Evolutionary conservation across 2,888 invertebrate species (phyloP).

Genomic region (Lymantria monacha): DNA sequence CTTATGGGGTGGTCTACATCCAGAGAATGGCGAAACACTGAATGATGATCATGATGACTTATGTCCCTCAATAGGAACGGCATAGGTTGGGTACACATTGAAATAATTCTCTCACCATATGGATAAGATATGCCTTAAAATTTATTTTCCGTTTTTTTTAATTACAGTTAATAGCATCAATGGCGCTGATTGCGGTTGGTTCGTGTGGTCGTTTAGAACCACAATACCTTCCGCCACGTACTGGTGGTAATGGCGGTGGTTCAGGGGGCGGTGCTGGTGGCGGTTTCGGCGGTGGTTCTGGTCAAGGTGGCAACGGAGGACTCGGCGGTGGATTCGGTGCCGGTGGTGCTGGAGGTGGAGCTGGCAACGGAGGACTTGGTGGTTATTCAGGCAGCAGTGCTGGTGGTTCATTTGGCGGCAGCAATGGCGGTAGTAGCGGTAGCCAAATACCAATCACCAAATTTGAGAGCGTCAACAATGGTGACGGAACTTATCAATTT

Average conservation of each 20-base stretch:
- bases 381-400: conserved; percentile 23
- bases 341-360: conserved; percentile 31
- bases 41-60: too few species aligned
- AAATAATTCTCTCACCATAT: too few species aligned
- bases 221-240: conserved; percentile 43
- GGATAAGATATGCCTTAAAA: too few species aligned
- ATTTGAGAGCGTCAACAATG: conserved; percentile 85
- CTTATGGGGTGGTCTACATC: too few species aligned
- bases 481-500: conserved; percentile 85
- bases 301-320: conserved; percentile 25
- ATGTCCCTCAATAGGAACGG: too few species aligned
- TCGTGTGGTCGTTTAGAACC: conserved; percentile 55
- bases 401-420: conserved; percentile 28
- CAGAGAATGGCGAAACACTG: too few species aligned
- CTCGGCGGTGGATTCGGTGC: conserved; percentile 29
- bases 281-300: conserved; percentile 2
- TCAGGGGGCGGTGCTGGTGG: background rate
- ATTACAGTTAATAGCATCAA: conserved; percentile 44
- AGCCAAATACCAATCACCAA: conserved; percentile 81
- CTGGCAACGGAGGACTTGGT: conserved; percentile 30
- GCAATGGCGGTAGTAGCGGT: conserved; percentile 49
- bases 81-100: too few species aligned
- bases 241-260: conserved; percentile 20
- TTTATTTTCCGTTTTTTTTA: background rate
- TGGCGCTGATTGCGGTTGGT: conserved; percentile 55